Conservation (phyloP, 1,140 invertebrate genomes). For the Agraylea sexmaculata region DNA sequence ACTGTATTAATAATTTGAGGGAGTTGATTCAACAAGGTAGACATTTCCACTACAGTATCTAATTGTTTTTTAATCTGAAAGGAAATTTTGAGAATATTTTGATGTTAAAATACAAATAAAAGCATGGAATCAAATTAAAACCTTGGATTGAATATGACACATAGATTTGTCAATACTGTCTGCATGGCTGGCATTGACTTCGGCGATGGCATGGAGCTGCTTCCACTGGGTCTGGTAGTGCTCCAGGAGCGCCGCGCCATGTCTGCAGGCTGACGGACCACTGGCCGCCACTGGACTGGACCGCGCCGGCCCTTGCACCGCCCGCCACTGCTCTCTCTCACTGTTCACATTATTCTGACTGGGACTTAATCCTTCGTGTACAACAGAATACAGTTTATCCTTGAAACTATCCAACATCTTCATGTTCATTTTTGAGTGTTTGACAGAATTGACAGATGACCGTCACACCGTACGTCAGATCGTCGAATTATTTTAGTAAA, state of each 20-base stretch:
- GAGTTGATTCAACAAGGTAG: slow-evolving; percentile 6
- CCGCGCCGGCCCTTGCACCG: not conserved
- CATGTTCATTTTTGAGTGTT: not conserved
- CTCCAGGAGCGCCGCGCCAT: slow-evolving; percentile 13
- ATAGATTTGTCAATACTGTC: slow-evolving; percentile 14
- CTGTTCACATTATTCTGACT: too few species aligned
- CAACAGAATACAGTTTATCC: slow-evolving; percentile 20
- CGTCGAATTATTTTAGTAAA: too few species aligned
- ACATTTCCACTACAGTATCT: slow-evolving; percentile 12
- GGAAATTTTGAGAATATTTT: not conserved
- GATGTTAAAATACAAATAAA: not conserved
- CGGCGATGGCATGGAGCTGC: slow-evolving; percentile 14
- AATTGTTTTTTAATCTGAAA: slow-evolving; percentile 10
- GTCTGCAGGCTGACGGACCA: slow-evolving; percentile 5
- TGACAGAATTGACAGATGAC: not conserved
- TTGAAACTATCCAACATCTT: slow-evolving; percentile 19
- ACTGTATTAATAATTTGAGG: slow-evolving; percentile 13
- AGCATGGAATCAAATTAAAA: not conserved
- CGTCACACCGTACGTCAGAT: not conserved
- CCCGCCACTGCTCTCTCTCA: too few species aligned
- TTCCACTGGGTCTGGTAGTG: slow-evolving; percentile 19
- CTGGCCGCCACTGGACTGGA: not conserved
- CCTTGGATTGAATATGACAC: slow-evolving; percentile 9
- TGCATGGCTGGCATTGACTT: slow-evolving; percentile 14
- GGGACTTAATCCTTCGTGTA: slow-evolving; percentile 20